Evolutionary conservation across 2,113 vertebrate genomes (phyloP), one percentile per base, ranked within the genome.

Genomic region (Puma concolor): DNA sequence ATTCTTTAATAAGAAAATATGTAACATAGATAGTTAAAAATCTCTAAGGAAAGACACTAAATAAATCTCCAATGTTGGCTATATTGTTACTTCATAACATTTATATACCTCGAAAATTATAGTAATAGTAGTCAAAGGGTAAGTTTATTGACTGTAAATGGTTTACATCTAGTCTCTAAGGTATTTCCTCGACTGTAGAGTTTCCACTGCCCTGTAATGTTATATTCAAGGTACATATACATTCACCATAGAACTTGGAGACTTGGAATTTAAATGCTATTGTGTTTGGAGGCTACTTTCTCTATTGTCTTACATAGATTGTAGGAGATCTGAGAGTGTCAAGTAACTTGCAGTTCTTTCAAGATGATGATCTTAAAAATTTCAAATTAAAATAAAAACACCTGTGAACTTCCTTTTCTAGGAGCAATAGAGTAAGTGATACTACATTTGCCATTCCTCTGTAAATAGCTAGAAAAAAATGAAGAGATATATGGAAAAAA

Each of bases 81-180:
- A 50, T 97, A 38, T 84, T 74, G 86, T 92, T 97, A 88, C 36
- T 97, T 95, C 57, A 29, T 48, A 94, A 81, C 15, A 71, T 94
- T 96, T 48, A 94, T 95, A 38, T 93, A 71, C 84, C 50, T 64
- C 91, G 64, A 36, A 94, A 95, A 95, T 93, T 36, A 91, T 27
- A 81, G 19, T 79, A 88, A 54, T 92, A 74, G 10, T 74, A 76
- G 74, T 84, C 77, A 95, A 97, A 91, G 74, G 5, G 23, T 96
- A 94, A 96, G 36, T 67, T 82, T 94, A 95, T 95, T 96, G 84
- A 76, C 71, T 91, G 4, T 41, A 95, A 92, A 91, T 94, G n/a
- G 14, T 88, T 95, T 85, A 19, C n/a, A 85, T 95, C 38, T 93
- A 6, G 13, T 91, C 7, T 94, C 8, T 87, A 83, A 90, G 54